Evolutionary conservation across 1,140 invertebrate species (phyloP), one percentile per base, ranked within the genome.

Genomic region (Gryllus bimaculatus): DNA sequence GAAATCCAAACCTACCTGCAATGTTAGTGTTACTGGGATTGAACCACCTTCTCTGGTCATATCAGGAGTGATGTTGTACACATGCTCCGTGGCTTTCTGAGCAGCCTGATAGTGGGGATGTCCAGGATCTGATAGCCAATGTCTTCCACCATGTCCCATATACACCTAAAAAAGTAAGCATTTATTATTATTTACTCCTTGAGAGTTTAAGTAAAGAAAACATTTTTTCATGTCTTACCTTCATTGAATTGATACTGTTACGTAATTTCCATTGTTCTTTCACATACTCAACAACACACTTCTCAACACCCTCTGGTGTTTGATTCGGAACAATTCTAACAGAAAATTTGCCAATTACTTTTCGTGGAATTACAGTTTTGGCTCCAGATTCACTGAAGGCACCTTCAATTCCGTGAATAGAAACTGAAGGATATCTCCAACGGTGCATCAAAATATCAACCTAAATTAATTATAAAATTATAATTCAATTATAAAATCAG

Each of bases 301-400:
- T 86, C 78, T 91, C 91, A 48, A 96, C 90, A 82, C 93, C 88
- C 54, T 92, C 89, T 1, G 95, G 95, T 73, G 91, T 90, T 89
- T 98, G 96, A 84, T 98, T 89, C 2, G 97, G 97, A 0, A 99
- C 97, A 82, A 98, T 91, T 81, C 98, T 90, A 81, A 99, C 93
- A 0, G 96, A 98, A 85, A 99, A 99, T 86, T 99, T 99, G 48
- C 97, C 97, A 83, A 92, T 93, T 0, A 99, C 97, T 86, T 97
- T 98, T 73, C 91, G 88, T 3, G 97, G 97, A 83, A 99, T 99
- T 0, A 99, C 97, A 80, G 97, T 98, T 85, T 99, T 99, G 48
- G 92, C 90, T 75, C 98, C 98, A 20, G 93, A 88, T 81, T 96
- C 96, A 86, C 91, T 92, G 83, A 98, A 98, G 15, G 97, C 97